These are phyloP conservation scores for Xenentodon cancila DNA, from an alignment of 2,797 vertebrate genomes.

Conservation along the genomic window DNA sequence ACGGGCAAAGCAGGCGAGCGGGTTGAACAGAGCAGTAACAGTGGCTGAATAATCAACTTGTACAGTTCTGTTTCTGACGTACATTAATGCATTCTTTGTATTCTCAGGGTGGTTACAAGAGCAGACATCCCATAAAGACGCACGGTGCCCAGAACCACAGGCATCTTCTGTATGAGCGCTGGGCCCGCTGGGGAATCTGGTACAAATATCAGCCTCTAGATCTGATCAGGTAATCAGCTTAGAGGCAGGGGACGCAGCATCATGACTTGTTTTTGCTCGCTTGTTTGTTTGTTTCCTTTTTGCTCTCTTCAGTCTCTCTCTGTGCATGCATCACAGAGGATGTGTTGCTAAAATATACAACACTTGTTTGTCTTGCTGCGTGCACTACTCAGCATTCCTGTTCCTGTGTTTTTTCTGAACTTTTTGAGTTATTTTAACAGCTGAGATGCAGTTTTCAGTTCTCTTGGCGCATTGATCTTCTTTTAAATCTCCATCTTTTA, in stretches of 20 bases:
- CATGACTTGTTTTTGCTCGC: not conserved
- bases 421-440: constrained; percentile 8
- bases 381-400: not conserved
- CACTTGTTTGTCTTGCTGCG: not conserved
- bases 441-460: not conserved
- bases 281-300: not conserved
- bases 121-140: constrained; percentile 94
- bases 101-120: constrained; percentile 93
- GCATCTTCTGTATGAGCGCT: constrained; percentile 96
- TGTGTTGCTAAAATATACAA: constrained; percentile 18
- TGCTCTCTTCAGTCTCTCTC: constrained; percentile 3
- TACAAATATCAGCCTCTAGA: constrained; percentile 99
- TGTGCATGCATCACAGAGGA: not conserved
- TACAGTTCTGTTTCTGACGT: not conserved
- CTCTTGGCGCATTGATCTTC: not conserved
- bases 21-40: not conserved
- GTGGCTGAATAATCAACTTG: not conserved
- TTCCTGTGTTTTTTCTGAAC: constrained; percentile 15
- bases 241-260: not conserved
- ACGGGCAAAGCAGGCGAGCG: not conserved
- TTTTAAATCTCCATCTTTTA: not conserved
- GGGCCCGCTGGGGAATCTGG: constrained; percentile 99
- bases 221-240: constrained; percentile 90
- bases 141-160: constrained; percentile 97
- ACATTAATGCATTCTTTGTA: constrained; percentile 10